Percentiles rank a stretch among this genome's conserved stretches.
phyloP scores from a whole-genome alignment of 2,113 vertebrate species.

The Myanophis thanlyinensis region DNA sequence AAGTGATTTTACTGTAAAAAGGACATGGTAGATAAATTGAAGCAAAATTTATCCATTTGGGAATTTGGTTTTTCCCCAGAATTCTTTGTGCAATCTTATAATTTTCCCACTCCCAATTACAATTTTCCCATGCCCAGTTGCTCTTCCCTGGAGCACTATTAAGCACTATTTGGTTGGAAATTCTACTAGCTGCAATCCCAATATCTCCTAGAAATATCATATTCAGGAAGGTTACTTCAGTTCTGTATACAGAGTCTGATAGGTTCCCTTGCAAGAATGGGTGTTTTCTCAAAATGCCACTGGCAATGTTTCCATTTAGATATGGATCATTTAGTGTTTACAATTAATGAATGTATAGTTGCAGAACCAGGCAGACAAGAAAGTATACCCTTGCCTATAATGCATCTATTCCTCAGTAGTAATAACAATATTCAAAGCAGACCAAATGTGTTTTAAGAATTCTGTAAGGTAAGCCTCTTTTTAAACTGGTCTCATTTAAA shows the following conservation, averaged over 20 bases:
- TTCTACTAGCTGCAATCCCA: neutral
- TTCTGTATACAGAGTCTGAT: too few species aligned
- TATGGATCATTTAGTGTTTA: neutral
- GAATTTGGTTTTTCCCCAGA: neutral
- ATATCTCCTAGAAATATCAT: neutral
- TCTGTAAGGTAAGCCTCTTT: neutral
- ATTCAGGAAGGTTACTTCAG: neutral
- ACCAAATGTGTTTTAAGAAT: neutral
- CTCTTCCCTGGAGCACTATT: neutral
- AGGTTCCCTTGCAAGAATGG: neutral
- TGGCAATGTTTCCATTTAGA: neutral
- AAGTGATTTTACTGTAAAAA: slow-evolving; percentile 5
- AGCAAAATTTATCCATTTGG: neutral
- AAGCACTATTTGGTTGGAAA: neutral
- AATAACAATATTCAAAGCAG: neutral
- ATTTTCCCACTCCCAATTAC: neutral
- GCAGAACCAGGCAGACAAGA: neutral
- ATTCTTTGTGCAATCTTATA: neutral
- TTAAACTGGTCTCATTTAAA: neutral
- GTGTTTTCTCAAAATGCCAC: neutral
- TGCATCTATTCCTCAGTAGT: neutral
- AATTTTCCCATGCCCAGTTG: neutral
- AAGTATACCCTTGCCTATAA: neutral
- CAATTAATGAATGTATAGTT: neutral
- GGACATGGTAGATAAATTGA: neutral